phyloP scores from a whole-genome alignment of 2,113 vertebrate genomes.

The Jacana jacana region DNA sequence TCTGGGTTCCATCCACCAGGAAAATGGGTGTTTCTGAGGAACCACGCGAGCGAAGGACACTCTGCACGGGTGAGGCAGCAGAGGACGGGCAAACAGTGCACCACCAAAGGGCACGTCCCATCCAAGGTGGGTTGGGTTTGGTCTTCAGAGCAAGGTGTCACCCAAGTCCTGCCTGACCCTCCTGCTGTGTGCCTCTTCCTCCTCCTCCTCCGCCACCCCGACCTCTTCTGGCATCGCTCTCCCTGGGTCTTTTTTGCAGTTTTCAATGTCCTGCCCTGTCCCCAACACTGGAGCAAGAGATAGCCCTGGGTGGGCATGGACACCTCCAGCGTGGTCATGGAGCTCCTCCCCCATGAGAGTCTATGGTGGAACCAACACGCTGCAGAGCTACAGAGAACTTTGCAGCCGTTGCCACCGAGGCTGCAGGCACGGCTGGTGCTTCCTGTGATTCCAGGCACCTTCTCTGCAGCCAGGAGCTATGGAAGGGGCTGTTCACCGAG shows the following conservation, averaged over 20 bases:
- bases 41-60: not conserved
- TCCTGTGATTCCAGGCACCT: not conserved
- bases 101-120: not conserved
- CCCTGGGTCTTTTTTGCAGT: not conserved
- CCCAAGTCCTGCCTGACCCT: not conserved
- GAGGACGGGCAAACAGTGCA: not conserved
- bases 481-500: not conserved
- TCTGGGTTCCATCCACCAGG: not conserved
- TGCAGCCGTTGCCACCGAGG: accelerated
- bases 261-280: not conserved
- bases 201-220: not conserved
- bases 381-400: not conserved
- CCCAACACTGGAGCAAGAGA: not conserved
- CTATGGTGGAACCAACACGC: accelerated
- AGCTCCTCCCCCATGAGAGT: not conserved
- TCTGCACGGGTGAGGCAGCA: not conserved
- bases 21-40: not conserved
- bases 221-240: accelerated
- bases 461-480: not conserved
- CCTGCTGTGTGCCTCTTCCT: not conserved
- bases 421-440: not conserved
- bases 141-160: accelerated
- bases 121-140: not conserved
- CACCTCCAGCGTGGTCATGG: accelerated
- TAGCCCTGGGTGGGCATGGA: not conserved